Percentiles rank a stretch among this genome's conserved stretches.
Conservation (phyloP, 2,113 vertebrate genomes). For the Mustela nigripes region DNA sequence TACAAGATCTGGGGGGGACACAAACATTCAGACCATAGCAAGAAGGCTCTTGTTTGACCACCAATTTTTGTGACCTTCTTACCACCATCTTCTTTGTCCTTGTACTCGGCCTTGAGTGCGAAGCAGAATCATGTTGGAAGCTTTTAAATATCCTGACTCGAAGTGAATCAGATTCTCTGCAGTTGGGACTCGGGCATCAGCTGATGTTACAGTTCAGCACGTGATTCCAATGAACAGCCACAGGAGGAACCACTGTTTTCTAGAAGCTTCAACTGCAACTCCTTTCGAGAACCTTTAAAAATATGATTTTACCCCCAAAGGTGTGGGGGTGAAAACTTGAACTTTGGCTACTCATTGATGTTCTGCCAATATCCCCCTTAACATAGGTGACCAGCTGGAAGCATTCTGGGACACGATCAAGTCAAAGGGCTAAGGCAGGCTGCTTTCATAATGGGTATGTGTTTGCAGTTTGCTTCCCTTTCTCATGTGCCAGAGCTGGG, state of each 20-base stretch:
- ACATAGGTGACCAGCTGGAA: neutral
- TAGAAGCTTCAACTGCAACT: neutral
- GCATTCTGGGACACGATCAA: neutral
- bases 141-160: neutral
- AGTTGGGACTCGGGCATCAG: neutral
- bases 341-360: neutral
- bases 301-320: neutral
- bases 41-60: too few relatives aligned
- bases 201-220: neutral
- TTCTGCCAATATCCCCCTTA: neutral
- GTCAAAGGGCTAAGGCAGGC: neutral
- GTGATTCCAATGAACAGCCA: neutral
- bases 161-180: neutral
- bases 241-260: slow-evolving; percentile 5
- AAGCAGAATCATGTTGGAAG: neutral
- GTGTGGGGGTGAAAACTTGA: neutral
- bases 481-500: neutral
- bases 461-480: neutral
- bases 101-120: neutral
- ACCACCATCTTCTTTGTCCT: neutral
- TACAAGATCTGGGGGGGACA: neutral
- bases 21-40: neutral
- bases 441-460: neutral
- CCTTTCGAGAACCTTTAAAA: neutral
- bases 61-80: neutral